phyloP scores from a whole-genome alignment of 2,113 vertebrate genomes.

The Taxidea taxus region DNA sequence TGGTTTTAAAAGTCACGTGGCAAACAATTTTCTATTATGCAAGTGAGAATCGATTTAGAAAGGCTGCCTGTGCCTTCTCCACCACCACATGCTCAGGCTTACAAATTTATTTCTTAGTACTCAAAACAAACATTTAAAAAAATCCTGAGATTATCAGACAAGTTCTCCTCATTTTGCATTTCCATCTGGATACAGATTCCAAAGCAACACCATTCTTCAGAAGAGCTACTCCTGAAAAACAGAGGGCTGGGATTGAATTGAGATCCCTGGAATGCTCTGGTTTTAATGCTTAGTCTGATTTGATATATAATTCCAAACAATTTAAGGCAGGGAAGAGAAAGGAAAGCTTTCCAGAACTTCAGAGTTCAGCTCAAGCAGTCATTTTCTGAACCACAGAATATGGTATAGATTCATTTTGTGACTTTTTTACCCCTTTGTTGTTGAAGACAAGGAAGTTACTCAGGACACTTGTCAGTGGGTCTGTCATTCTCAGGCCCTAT shows the following conservation, averaged over 20 bases:
- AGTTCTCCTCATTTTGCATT: background rate
- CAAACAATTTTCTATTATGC: background rate
- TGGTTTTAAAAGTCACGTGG: background rate
- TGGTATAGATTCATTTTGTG: background rate
- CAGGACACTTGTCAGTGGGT: background rate
- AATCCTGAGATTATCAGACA: background rate
- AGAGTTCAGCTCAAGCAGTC: background rate
- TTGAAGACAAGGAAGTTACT: background rate
- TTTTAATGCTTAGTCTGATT: background rate
- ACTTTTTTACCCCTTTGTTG: background rate
- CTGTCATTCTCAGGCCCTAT: background rate
- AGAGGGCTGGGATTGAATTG: background rate
- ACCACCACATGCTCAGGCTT: background rate
- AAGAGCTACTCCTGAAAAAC: conserved; percentile 17
- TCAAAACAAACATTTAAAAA: conserved; percentile 44
- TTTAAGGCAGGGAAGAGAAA: background rate
- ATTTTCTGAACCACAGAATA: background rate
- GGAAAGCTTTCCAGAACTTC: background rate
- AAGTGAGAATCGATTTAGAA: conserved; percentile 25
- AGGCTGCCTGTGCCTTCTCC: background rate
- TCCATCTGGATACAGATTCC: background rate
- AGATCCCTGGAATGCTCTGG: background rate
- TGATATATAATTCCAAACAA: background rate
- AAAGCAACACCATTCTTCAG: background rate
- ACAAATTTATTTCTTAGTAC: conserved; percentile 3